Base-by-base conservation (phyloP, 2,797 vertebrate species). In the Falco concolor region DNA sequence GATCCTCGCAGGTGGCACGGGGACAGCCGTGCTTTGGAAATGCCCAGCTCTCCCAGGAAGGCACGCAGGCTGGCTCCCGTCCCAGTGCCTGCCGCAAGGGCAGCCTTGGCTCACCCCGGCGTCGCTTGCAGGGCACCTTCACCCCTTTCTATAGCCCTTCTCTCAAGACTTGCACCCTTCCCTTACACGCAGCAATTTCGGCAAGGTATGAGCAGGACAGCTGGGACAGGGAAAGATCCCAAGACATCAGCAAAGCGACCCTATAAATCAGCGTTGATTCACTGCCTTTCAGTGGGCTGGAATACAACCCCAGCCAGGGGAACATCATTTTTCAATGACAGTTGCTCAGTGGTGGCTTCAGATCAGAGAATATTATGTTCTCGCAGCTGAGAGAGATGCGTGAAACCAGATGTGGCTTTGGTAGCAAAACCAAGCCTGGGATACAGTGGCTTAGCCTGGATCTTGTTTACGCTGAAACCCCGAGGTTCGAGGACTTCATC, bases 1-100 rank as follows among this genome's bases (percentile, higher is more conserved):
- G 70, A 96, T 95, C 81, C 77, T 53, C 6, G 2, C 8, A 3
- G 1, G 13, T 3, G 1, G 64, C 30, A 30, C 23, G 1, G 63
- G 36, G 13, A 36, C 73, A 1, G 49, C 73, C 4, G 5, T 0
- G n/a, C 60, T 5, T 7, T 3, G 82, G 85, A 20, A 32, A 6
- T 38, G 54, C 72, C 83, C 7, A 1, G 27, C 19, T 40, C 32
- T 30, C 34, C 72, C 34, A 23, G 79, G 64, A 38, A 27, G 34
- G 28, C 34, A 4, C 13, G 1, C 24, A 5, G 52, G 18, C 32
- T 12, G 32, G 20, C 14, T 19, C 36, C 53, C 28, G 13, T 64
- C 28, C 54, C 69, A 15, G 38, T 4, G 0, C 24, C 59, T 28
- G 67, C 80, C 30, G 32, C 64, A 21, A 56, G 42, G 32, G 38